Percentiles rank a stretch among this genome's conserved stretches.
phyloP scores from a whole-genome alignment of 2,113 vertebrate species.

The Phycodurus eques region DNA sequence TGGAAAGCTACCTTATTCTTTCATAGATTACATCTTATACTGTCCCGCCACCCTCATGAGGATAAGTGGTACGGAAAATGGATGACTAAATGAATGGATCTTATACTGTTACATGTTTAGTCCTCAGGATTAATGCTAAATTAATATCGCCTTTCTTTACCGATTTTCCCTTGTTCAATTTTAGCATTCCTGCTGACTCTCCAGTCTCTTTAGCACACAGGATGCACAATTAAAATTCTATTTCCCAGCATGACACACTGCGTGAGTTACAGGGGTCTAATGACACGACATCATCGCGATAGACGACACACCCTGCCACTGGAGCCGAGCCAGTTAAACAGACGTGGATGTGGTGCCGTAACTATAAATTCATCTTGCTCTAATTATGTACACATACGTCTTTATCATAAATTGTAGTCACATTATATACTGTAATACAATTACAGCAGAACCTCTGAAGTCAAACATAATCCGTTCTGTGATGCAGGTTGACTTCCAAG shows the following conservation, averaged over 20 bases:
- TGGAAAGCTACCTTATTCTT: not conserved
- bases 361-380: not conserved
- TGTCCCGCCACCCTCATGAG: too few relatives aligned
- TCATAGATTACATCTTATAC: not conserved
- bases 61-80: too few relatives aligned
- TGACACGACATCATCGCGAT: not conserved
- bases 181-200: not conserved
- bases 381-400: not conserved
- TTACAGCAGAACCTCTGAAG: not conserved
- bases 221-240: not conserved
- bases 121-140: not conserved
- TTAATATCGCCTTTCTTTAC: not conserved
- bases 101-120: not conserved
- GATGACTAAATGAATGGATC: too few relatives aligned
- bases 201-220: not conserved
- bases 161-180: not conserved
- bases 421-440: not conserved
- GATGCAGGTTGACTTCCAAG: not conserved
- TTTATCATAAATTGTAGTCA: too few relatives aligned
- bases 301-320: conserved; percentile 5
- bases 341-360: not conserved
- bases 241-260: not conserved
- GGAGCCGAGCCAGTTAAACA: not conserved
- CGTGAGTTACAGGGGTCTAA: not conserved
- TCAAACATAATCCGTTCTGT: not conserved